Conservation (phyloP, 1,140 invertebrate genomes). For the Stegodyphus dumicola region DNA sequence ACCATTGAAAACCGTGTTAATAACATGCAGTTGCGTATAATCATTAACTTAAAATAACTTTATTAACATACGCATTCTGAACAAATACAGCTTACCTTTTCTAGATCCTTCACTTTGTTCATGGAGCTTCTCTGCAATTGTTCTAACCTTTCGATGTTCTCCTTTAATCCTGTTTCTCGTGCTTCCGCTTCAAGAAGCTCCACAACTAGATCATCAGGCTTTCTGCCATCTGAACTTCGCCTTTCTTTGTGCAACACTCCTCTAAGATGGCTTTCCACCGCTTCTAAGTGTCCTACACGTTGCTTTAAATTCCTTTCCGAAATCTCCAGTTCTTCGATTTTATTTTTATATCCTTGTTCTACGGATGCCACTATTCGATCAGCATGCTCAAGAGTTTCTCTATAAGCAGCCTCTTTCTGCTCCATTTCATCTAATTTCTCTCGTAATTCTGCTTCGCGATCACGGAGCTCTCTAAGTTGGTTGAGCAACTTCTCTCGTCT, state of each 20-base stretch:
- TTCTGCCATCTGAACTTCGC: conserved; percentile 61
- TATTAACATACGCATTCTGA: conserved; percentile 53
- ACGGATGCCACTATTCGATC: conserved; percentile 80
- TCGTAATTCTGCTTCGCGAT: conserved; percentile 64
- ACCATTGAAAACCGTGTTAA: no score
- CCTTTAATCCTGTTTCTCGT: conserved; percentile 52
- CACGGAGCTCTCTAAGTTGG: conserved; percentile 27
- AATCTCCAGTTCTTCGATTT: conserved; percentile 67
- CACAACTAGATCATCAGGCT: conserved; percentile 64
- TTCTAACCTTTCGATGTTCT: conserved; percentile 32
- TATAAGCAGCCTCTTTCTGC: conserved; percentile 75
- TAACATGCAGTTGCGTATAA: no score
- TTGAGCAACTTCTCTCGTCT: conserved; percentile 25
- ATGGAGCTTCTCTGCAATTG: conserved; percentile 27
- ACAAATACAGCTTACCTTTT: conserved; percentile 63
- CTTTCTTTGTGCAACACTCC: conserved; percentile 60
- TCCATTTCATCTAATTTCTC: conserved; percentile 75
- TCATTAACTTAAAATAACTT: no score
- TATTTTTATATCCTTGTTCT: conserved; percentile 75
- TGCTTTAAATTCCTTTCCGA: conserved; percentile 58
- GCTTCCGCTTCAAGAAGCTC: conserved; percentile 64
- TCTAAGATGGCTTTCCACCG: conserved; percentile 64
- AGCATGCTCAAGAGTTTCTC: conserved; percentile 79
- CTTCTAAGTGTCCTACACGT: conserved; percentile 64
- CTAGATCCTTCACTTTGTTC: conserved; percentile 64